phyloP scores from a whole-genome alignment of 2,113 vertebrate species.

The Larimichthys crocea region DNA sequence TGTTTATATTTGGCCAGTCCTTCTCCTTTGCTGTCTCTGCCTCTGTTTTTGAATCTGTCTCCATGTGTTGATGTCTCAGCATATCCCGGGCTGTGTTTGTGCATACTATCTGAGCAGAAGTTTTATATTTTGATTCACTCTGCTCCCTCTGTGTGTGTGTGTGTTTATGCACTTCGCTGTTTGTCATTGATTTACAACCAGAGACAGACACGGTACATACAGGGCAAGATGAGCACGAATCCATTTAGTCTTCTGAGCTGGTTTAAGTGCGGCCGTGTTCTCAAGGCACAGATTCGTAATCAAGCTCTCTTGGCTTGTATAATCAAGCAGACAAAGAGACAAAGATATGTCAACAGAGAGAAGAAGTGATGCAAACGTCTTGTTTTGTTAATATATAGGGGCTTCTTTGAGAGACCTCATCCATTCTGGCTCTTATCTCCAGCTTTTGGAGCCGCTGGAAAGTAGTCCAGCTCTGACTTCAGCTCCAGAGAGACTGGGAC shows the following conservation, averaged over 20 bases:
- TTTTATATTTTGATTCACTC: constrained; percentile 48
- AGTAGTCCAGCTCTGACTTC: constrained; percentile 61
- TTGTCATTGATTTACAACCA: constrained; percentile 62
- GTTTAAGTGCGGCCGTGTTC: not conserved
- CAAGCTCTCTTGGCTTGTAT: constrained; percentile 10
- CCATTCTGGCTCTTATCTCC: constrained; percentile 62
- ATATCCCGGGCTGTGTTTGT: constrained; percentile 25
- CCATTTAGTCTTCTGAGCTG: constrained; percentile 8
- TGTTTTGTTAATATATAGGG: constrained; percentile 31
- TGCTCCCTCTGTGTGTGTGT: constrained; percentile 24
- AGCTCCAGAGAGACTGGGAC: constrained; percentile 51
- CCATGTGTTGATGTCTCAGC: constrained; percentile 65
- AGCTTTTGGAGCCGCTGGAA: constrained; percentile 45
- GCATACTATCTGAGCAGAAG: constrained; percentile 13
- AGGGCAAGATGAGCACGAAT: constrained; percentile 28
- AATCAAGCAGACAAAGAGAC: constrained; percentile 22
- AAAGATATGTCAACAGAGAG: constrained; percentile 4
- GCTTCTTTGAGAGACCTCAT: constrained; percentile 41
- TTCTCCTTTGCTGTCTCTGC: constrained; percentile 34
- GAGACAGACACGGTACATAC: constrained; percentile 22
- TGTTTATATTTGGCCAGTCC: constrained; percentile 57
- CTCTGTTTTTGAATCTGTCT: constrained; percentile 54
- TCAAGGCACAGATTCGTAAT: constrained; percentile 35
- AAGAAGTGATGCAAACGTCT: constrained; percentile 12
- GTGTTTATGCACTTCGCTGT: constrained; percentile 36